These are phyloP conservation scores for Oikopleura dioica DNA, from an alignment of 23 tunicate genomes.

Conservation along the genomic window DNA sequence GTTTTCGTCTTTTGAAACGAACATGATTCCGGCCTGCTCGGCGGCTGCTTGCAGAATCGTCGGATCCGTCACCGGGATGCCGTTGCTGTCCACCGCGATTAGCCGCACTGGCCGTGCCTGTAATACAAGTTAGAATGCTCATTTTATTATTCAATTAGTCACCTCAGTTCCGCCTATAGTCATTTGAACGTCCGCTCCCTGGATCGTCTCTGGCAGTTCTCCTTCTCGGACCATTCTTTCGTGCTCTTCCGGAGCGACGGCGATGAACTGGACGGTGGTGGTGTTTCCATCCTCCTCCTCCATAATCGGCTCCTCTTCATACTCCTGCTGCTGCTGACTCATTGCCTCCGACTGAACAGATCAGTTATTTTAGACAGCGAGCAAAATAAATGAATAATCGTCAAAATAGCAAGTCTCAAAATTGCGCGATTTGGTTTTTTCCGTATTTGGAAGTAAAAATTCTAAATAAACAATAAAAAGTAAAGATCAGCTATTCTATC, in stretches of 20 bases:
- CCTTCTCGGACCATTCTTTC: constrained; percentile 82
- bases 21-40: constrained; percentile 90
- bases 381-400: no score
- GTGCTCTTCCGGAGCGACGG: constrained; percentile 99
- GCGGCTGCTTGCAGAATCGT: constrained; percentile 97
- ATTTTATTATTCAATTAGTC: constrained; percentile 20
- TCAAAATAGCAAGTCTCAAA: no score
- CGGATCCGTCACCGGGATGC: constrained; percentile 83
- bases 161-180: constrained; percentile 77
- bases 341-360: no score
- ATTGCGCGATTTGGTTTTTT: no score
- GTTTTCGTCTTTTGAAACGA: constrained; percentile 51
- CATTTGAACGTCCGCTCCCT: constrained; percentile 98
- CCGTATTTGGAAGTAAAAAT: no score
- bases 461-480: no score
- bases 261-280: constrained; percentile 97
- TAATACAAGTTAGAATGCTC: not conserved
- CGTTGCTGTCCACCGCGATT: constrained; percentile 82
- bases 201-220: constrained; percentile 80
- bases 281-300: constrained; percentile 64
- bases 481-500: no score
- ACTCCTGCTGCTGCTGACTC: not conserved
- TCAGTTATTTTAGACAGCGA: no score
- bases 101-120: constrained; percentile 25
- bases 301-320: not conserved